Percentiles rank a stretch among this genome's conserved stretches.
These are phyloP conservation scores for Drosophila albomicans DNA, from an alignment of 1,140 invertebrate genomes.

Conservation along the genomic window DNA sequence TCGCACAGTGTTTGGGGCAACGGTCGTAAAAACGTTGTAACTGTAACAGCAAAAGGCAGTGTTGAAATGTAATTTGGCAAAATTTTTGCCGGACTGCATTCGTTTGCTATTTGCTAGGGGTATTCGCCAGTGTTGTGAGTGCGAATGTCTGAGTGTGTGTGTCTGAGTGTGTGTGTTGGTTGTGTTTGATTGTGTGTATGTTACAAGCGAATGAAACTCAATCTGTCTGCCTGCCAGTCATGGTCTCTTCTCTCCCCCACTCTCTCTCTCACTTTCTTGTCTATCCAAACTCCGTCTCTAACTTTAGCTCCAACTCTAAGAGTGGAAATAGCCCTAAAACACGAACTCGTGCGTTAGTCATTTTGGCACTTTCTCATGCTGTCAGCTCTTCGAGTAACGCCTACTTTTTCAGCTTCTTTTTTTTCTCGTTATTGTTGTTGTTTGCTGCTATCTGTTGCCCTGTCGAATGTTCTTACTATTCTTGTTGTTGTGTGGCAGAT, in stretches of 20 bases:
- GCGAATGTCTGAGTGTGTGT: neutral
- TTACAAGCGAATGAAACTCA: conserved; percentile 78
- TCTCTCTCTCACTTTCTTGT: neutral
- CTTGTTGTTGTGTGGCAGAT: conserved; percentile 24
- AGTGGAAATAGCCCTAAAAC: conserved; percentile 18
- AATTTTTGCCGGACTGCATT: conserved; percentile 62
- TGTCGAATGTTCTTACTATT: conserved; percentile 1
- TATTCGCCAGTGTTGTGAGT: neutral
- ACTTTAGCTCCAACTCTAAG: conserved; percentile 1
- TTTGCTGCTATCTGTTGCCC: conserved; percentile 11
- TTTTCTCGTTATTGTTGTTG: conserved; percentile 5
- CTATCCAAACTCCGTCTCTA: neutral
- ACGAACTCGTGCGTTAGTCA: conserved; percentile 68
- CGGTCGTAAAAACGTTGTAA: conserved; percentile 35
- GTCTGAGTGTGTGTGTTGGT: neutral
- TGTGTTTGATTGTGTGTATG: conserved; percentile 60
- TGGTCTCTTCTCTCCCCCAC: neutral
- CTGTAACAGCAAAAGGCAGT: conserved; percentile 67
- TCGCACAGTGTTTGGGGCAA: conserved; percentile 9
- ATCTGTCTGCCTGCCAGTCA: conserved; percentile 68
- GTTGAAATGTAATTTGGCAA: conserved; percentile 83
- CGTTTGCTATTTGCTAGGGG: conserved; percentile 48
- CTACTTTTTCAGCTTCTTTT: conserved; percentile 40
- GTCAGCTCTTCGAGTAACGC: conserved; percentile 72
- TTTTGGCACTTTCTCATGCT: conserved; percentile 79